Base-by-base conservation (phyloP, 2,113 vertebrate genomes). In the Origma solitaria region DNA sequence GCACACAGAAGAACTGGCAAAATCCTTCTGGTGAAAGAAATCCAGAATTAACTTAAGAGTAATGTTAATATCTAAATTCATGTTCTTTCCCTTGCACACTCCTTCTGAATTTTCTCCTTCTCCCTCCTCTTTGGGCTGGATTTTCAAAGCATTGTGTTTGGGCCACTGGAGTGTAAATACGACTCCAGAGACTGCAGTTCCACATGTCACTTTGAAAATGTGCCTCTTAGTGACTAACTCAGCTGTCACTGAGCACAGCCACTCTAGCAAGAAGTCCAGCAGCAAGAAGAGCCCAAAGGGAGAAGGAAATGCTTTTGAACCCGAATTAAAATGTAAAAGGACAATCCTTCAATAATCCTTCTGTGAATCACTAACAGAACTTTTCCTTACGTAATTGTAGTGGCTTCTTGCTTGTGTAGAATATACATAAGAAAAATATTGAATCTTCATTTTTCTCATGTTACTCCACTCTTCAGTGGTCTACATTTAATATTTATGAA, bases 141-240 rank as follows among this genome's bases (percentile, higher is more conserved):
- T 90, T 91, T 96, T 97, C 87, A 90, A 96, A 94, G 84, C 66
- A 25, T 23, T 88, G 23, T 82, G 62, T 77, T 83, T 56, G 54
- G 50, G 68, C 33, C 71, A 37, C 62, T 58, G 31, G 78, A 82
- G 84, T 21, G 13, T 50, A 69, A 95, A 75, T 15, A 47, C 66
- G 66, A 73, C 85, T 77, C 87, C 56, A 88, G 78, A 91, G 91
- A 33, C 62, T 35, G 50, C 57, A 77, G 58, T 33, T 88, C 62
- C 47, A 80, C 50, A 38, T 30, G 50, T 47, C 2, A 2, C 84
- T 94, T 82, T 80, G 82, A 91, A 94, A 90, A 90, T 27, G 45
- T 88, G 75, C 70, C 78, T 89, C 75, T 79, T 28, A 31, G 65
- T 78, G 87, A 69, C 69, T 65, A 79, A 61, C 49, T 73, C 13